Evolutionary conservation across 2,797 vertebrate genomes (phyloP), one percentile per base, ranked within the genome.

Genomic region (Rhinichthys osculus): DNA sequence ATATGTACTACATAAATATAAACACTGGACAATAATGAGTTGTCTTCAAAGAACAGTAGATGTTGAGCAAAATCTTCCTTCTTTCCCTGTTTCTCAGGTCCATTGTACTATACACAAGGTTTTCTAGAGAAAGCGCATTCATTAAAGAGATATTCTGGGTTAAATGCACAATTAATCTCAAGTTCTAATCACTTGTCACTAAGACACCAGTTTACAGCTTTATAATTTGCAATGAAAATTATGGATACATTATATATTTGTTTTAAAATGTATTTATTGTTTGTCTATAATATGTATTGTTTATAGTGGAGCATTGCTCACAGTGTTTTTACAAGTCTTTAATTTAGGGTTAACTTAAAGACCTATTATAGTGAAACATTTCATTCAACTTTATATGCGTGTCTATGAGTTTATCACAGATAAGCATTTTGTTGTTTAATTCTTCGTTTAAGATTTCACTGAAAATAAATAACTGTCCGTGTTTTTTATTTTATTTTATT

Each of bases 1-100:
- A 19, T 21, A 38, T 50, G 27, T 27, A 27, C 27, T 27, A 42
- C 69, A 21, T 40, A 40, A 54, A 67, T 44, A 52, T 52, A 67
- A 69, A 66, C 35, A 38, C 57, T 40, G 59, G 27, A 44, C 47
- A 70, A 70, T 84, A 84, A 84, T 57, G 74, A 78, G 44, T 69
- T 14, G 7, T 57, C 73, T 69, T 54, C 44, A 78, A 84, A 84
- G 27, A 35, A n/a, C 19, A 44, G n/a, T 35, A 44, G 70, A 74
- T 83, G 40, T 17, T 13, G 42, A 66, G 70, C 19, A 9, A 62
- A 83, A 21, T 76, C 3, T 21, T 74, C 47, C 21, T 47, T 17
- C 27, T 35, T 59, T 57, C 50, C 17, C 33, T 5, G 17, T 82
- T 72, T 33, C 23, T 59, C 7, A 50, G 30, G 21, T 7, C 4